These are phyloP conservation scores for Agrypnus murinus DNA, from an alignment of 2,888 invertebrate species.

Conservation along the genomic window DNA sequence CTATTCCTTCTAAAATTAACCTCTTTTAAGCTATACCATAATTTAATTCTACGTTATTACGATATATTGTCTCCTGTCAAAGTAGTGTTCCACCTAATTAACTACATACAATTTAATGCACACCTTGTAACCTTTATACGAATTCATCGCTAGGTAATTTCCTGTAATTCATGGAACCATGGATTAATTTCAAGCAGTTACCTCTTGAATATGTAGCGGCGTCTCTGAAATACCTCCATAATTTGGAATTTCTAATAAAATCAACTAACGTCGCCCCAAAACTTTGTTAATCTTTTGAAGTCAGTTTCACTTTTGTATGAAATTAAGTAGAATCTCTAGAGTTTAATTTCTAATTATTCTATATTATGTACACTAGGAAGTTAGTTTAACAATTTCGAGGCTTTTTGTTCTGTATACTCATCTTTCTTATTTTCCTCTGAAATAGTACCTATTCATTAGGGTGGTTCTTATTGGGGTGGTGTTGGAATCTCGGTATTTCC, in stretches of 20 bases:
- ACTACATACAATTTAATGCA: not conserved
- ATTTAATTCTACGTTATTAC: no score
- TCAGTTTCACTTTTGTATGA: not conserved
- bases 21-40: no score
- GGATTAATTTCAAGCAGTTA: not conserved
- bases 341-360: not conserved
- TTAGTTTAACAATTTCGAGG: no score
- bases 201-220: not conserved
- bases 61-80: no score
- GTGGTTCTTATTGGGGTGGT: no score
- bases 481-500: no score
- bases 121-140: conserved; percentile 6
- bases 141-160: conserved; percentile 2
- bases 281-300: conserved; percentile 1
- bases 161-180: not conserved
- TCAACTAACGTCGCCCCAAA: not conserved
- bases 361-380: no score
- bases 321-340: conserved; percentile 1
- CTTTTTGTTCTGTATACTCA: no score
- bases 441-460: no score
- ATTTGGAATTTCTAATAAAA: conserved; percentile 6
- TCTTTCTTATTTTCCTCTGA: no score
- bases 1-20: no score
- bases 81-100: not conserved
- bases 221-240: conserved; percentile 1